phyloP scores from a whole-genome alignment of 2,113 vertebrate species.

The Pseudonaja textilis region DNA sequence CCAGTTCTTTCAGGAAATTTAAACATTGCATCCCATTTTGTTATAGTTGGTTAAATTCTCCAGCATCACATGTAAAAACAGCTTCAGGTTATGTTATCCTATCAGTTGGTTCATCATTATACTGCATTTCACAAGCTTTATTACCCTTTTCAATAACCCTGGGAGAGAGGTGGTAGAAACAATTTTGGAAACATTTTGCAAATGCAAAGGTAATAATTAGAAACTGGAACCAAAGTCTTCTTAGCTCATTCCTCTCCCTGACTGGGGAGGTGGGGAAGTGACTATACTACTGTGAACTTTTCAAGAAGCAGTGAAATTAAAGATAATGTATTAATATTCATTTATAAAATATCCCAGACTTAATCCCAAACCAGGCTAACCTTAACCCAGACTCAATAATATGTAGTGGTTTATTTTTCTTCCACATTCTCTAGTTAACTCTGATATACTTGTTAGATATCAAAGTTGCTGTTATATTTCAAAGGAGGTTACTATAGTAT shows the following conservation, averaged over 20 bases:
- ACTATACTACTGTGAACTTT: background rate
- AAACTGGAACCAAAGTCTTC: background rate
- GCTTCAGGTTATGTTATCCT: background rate
- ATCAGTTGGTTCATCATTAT: background rate
- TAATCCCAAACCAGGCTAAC: background rate
- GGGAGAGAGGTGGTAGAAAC: too few relatives aligned
- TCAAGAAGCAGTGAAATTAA: background rate
- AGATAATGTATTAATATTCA: background rate
- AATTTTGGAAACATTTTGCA: background rate
- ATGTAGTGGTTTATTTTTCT: background rate
- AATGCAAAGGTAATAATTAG: background rate
- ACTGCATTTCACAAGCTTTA: background rate
- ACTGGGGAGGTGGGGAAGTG: background rate
- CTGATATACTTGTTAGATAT: background rate
- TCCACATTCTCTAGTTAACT: background rate
- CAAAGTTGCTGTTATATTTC: background rate
- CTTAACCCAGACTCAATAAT: background rate
- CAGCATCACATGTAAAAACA: background rate
- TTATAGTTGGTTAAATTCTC: conserved; percentile 6
- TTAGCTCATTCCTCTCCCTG: background rate
- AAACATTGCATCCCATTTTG: background rate
- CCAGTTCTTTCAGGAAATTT: conserved; percentile 7
- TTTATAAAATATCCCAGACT: background rate
- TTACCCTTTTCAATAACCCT: background rate
- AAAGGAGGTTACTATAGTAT: background rate